Conservation (phyloP, 2,113 vertebrate genomes). For the Semnornis frantzii region DNA sequence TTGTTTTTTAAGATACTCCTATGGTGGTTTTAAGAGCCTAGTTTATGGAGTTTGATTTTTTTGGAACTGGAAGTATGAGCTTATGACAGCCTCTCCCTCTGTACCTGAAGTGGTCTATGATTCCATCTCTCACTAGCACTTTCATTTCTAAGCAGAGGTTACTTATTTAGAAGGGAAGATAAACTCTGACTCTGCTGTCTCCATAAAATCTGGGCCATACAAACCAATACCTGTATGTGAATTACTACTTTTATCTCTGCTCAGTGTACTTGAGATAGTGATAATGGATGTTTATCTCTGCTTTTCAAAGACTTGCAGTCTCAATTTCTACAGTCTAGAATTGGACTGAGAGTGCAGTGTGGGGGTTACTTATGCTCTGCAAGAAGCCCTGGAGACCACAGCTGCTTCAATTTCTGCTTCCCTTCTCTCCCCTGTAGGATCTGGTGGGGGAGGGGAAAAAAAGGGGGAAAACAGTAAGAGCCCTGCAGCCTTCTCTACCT, state of each 20-base stretch:
- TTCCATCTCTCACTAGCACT: background rate
- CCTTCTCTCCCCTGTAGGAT: background rate
- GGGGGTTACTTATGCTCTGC: accelerated
- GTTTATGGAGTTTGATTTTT: accelerated
- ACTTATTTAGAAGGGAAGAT: background rate
- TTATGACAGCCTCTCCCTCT: background rate
- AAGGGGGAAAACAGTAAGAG: background rate
- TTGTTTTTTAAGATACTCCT: background rate
- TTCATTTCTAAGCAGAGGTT: background rate
- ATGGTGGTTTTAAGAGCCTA: accelerated
- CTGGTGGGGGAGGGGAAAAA: accelerated
- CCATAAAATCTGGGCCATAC: background rate
- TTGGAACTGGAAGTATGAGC: too few species aligned
- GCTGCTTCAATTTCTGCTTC: background rate
- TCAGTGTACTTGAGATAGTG: background rate
- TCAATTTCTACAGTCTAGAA: background rate
- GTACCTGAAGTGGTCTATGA: too few species aligned
- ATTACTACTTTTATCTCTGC: background rate
- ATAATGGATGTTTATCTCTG: background rate
- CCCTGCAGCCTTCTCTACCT: background rate
- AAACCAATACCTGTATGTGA: background rate
- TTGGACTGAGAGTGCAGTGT: background rate
- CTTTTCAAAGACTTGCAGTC: background rate
- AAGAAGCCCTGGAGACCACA: accelerated
- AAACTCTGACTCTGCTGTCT: constrained; percentile 12